Conservation (phyloP, 2,113 vertebrate species). For the Pipra filicauda region DNA sequence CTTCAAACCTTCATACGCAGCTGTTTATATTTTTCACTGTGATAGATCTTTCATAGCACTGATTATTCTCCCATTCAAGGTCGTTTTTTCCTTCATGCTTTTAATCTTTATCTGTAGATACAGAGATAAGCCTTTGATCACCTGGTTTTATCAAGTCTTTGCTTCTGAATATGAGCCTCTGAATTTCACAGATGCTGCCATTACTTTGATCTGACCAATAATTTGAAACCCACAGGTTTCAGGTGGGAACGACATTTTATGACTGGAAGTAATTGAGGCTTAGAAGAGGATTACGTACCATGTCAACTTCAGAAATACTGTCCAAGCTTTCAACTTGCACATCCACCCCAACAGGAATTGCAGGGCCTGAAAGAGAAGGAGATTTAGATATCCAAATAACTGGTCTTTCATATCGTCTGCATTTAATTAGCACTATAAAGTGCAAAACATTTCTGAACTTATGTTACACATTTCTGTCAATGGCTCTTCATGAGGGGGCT, state of each 20-base stretch:
- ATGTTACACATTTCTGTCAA: neutral
- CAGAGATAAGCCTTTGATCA: neutral
- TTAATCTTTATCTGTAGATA: neutral
- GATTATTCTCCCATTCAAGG: neutral
- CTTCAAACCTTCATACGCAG: neutral
- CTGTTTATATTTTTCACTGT: neutral
- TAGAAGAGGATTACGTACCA: constrained; percentile 75
- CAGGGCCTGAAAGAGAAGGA: constrained; percentile 83
- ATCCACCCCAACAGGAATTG: constrained; percentile 93
- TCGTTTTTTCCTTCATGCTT: neutral
- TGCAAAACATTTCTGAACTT: neutral
- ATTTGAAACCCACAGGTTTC: neutral
- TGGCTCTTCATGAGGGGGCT: neutral
- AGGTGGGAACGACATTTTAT: neutral
- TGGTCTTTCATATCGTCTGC: neutral
- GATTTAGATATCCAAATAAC: constrained; percentile 5
- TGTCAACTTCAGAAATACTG: constrained; percentile 97
- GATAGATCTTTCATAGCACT: neutral
- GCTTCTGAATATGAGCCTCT: neutral
- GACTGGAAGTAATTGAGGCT: neutral
- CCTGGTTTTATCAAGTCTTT: neutral
- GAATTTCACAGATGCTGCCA: neutral
- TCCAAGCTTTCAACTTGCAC: constrained; percentile 96
- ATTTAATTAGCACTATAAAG: neutral
- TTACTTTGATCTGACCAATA: neutral